A percentile compares a stretch with the other conserved stretches of the same genome.
Evolutionary conservation across 2,797 vertebrate species (phyloP).

Genomic region (Rhabdophis nuchalis): DNA sequence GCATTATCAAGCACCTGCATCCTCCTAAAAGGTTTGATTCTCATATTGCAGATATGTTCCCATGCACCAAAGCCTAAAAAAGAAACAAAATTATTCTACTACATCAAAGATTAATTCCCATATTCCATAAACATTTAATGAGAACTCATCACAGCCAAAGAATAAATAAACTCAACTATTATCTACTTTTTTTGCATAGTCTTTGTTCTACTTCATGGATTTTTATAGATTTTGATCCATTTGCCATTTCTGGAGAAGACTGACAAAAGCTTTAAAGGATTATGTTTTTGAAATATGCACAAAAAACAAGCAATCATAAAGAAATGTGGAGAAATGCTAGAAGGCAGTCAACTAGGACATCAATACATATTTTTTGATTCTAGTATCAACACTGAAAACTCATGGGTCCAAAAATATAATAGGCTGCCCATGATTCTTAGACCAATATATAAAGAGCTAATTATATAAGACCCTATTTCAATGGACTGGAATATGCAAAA

Average conservation of each 20-base stretch:
- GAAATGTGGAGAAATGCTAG: not conserved
- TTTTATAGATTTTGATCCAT: not conserved
- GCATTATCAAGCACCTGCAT: conserved; percentile 84
- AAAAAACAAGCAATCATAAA: not conserved
- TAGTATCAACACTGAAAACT: not conserved
- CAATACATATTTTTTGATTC: not conserved
- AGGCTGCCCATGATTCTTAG: not conserved
- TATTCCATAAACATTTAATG: not conserved
- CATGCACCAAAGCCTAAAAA: conserved; percentile 89
- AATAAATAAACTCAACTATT: not conserved
- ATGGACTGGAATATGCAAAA: not conserved
- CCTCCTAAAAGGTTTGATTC: conserved; percentile 86
- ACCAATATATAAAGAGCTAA: not conserved
- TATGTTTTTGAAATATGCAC: not conserved
- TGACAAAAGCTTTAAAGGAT: not conserved
- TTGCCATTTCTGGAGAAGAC: not conserved
- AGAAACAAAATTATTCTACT: conserved; percentile 29
- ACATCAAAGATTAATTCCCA: not conserved
- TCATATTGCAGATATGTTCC: conserved; percentile 87
- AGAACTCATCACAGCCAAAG: not conserved
- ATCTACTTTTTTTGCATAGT: not conserved
- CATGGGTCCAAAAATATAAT: not conserved
- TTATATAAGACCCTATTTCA: not conserved
- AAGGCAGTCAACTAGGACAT: not conserved
- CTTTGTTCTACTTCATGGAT: not conserved